Percentiles rank a stretch among this genome's conserved stretches.
Conservation (phyloP, 2,888 invertebrate species). For the Chalcis sispes region DNA sequence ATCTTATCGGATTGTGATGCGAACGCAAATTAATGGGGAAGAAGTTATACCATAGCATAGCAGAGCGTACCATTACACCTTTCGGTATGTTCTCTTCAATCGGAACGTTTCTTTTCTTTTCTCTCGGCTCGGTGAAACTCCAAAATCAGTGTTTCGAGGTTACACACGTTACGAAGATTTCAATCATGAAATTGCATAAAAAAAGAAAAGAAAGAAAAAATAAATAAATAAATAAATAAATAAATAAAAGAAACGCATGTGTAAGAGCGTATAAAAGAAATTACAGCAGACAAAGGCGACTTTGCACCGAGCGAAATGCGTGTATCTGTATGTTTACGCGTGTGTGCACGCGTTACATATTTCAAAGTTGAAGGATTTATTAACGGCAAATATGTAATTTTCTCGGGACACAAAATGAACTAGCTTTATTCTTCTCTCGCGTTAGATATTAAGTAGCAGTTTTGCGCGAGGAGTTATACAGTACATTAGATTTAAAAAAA, state of each 20-base stretch:
- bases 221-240: background rate
- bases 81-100: background rate
- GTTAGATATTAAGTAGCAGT: too few relatives aligned
- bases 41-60: background rate
- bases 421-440: too few relatives aligned
- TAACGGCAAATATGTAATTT: too few relatives aligned
- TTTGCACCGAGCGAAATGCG: too few relatives aligned
- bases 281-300: background rate
- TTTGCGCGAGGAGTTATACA: too few relatives aligned
- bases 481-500: too few relatives aligned
- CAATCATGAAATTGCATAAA: constrained; percentile 15
- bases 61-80: background rate
- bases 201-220: background rate
- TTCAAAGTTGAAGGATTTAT: too few relatives aligned
- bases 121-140: constrained; percentile 38
- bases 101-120: constrained; percentile 20
- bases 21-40: background rate
- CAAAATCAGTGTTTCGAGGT: constrained; percentile 52
- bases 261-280: background rate
- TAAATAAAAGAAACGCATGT: background rate
- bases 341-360: too few relatives aligned
- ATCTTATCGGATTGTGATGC: constrained; percentile 16
- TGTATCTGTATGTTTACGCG: too few relatives aligned
- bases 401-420: too few relatives aligned
- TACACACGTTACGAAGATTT: constrained; percentile 16